Conservation (phyloP, 2,797 vertebrate genomes). For the Orestias chungarensis region DNA sequence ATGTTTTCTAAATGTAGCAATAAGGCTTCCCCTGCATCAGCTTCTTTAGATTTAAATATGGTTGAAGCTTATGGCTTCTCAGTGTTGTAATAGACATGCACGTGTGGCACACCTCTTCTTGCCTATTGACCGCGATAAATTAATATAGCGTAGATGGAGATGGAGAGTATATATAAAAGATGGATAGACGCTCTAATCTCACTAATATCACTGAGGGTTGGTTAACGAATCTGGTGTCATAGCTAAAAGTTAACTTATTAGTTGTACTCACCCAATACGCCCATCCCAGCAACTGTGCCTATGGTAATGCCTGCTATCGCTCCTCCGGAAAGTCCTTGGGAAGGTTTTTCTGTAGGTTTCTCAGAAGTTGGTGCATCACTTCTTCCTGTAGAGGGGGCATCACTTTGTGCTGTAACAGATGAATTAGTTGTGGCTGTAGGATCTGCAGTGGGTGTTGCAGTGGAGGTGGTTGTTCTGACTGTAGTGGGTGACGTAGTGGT, state of each 20-base stretch:
- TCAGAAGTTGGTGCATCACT: neutral
- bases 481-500: neutral
- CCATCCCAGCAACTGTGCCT: constrained; percentile 69
- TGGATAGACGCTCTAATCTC: too few relatives aligned
- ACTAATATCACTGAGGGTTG: neutral
- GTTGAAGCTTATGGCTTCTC: neutral
- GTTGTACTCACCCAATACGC: constrained; percentile 62
- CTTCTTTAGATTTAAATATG: neutral
- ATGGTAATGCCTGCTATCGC: constrained; percentile 67
- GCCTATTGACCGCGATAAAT: neutral
- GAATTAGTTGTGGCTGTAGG: neutral
- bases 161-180: too few relatives aligned
- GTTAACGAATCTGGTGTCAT: neutral
- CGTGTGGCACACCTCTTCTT: too few relatives aligned
- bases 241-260: neutral
- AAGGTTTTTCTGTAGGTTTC: neutral
- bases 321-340: constrained; percentile 44
- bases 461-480: neutral
- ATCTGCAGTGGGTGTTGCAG: neutral
- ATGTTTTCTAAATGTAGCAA: neutral
- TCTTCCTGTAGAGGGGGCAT: accelerated
- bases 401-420: accelerated
- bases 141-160: too few relatives aligned
- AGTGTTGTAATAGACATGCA: neutral
- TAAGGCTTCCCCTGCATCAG: neutral